Base-by-base conservation (phyloP, 2,797 vertebrate species). In the Neopelma chrysocephalum region DNA sequence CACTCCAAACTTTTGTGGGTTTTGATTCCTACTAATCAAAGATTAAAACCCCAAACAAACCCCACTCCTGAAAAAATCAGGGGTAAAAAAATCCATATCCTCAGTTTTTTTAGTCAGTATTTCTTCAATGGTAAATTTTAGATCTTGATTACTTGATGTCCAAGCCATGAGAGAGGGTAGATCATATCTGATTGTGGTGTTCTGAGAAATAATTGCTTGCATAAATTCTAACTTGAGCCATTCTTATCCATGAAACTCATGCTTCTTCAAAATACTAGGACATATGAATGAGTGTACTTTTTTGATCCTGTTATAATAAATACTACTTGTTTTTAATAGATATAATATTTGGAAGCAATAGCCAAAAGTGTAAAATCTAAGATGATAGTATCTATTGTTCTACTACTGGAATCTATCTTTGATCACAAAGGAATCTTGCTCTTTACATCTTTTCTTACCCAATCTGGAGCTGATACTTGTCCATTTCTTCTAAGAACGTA, bases 61-160 rank as follows among this genome's bases (percentile, higher is more conserved):
- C 0, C 2, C 3, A 0, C 3, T 45, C 21, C 11, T 45, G n/a
- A 57, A 82, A 82, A 73, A 83, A 10, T 11, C 17, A 32, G 12
- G 3, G 7, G 11, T 2, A 56, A 81, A 53, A 17, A 68, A 43
- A 3, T n/a, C 3, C 2, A 0, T 75, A 85, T 89, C 34, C 25
- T 53, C 27, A 45, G 31, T 6, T 62, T 88, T 43, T 90, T 9
- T 50, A 54, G 23, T 72, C 43, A 90, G 12, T 34, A 47, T 84
- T 93, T 66, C n/a, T 86, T 20, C 51, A 81, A 1, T 29, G n/a
- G 22, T 12, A 65, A 68, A 26, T 72, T 82, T 69, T 77, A 50
- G n/a, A 23, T 60, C 9, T 69, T 57, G 56, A 43, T 54, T 71
- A 13, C 26, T 83, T 76, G 42, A 57, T 71, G 13, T 5, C 23